Percentiles rank a stretch among this genome's conserved stretches.
Evolutionary conservation across 2,113 vertebrate genomes (phyloP).

Genomic region (Gambusia affinis): DNA sequence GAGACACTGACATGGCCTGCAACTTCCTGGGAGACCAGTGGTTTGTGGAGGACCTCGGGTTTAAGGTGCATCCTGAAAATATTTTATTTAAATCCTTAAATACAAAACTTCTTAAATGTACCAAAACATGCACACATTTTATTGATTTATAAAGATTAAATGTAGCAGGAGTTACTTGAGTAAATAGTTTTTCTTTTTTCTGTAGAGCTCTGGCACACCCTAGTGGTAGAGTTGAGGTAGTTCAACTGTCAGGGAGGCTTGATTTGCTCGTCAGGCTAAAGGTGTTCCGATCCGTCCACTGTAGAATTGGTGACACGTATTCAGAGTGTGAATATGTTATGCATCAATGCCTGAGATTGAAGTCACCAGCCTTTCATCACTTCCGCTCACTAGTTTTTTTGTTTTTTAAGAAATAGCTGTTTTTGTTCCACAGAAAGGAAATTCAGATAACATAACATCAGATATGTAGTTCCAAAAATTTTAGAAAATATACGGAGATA

Average conservation of each 20-base stretch:
- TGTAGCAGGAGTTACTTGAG: not conserved
- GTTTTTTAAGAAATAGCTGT: no score
- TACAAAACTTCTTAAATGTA: not conserved
- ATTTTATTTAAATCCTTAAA: no score
- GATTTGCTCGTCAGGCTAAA: not conserved
- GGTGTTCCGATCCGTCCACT: not conserved
- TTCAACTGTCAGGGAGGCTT: not conserved
- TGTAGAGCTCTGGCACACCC: not conserved
- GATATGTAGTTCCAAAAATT: no score
- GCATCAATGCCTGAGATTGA: no score
- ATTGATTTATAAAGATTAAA: no score
- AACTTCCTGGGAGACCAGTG: conserved; percentile 83
- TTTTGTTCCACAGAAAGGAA: no score
- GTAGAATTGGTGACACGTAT: not conserved
- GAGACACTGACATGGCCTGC: conserved; percentile 84
- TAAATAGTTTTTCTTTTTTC: not conserved
- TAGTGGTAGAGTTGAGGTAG: not conserved
- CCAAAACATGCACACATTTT: no score
- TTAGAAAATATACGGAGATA: no score
- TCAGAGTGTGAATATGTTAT: no score
- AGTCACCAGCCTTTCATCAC: no score
- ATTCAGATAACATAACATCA: no score
- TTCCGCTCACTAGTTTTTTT: no score
- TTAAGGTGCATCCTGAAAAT: conserved; percentile 56
- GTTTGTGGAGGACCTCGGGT: conserved; percentile 80